phyloP scores from a whole-genome alignment of 2,888 invertebrate genomes.

The Leptinotarsa juncta region DNA sequence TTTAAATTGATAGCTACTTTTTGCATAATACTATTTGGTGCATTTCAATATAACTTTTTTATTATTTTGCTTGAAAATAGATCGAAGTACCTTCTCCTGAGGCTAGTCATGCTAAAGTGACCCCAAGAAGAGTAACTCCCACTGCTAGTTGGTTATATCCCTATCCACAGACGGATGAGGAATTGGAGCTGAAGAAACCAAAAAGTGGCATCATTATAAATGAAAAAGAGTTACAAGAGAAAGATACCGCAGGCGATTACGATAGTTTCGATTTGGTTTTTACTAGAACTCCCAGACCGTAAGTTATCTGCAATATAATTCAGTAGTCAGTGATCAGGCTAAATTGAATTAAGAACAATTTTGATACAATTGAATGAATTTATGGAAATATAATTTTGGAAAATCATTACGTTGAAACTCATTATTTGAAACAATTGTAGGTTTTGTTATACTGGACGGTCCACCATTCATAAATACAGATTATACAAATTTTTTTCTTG shows the following conservation, averaged over 20 bases:
- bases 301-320: constrained; percentile 8
- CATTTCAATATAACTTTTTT: not conserved
- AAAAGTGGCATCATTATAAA: constrained; percentile 63
- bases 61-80: constrained; percentile 41
- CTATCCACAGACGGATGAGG: constrained; percentile 53
- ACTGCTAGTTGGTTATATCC: constrained; percentile 57
- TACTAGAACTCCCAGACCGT: constrained; percentile 50
- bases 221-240: constrained; percentile 35
- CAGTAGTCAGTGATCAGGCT: no score
- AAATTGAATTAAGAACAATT: no score
- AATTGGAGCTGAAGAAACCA: constrained; percentile 57
- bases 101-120: constrained; percentile 57
- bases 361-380: no score
- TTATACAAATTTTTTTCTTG: no score
- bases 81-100: constrained; percentile 60
- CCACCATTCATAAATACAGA: no score
- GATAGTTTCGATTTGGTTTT: constrained; percentile 59
- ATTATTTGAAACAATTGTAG: no score
- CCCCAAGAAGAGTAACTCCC: constrained; percentile 55
- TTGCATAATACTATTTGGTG: not conserved
- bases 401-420: no score
- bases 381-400: no score
- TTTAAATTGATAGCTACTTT: no score
- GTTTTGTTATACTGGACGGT: no score
- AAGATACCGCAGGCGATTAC: constrained; percentile 40